Percentiles rank a stretch among this genome's conserved stretches.
Evolutionary conservation across 2,113 vertebrate genomes (phyloP).

Genomic region (Megaceryle maxima): DNA sequence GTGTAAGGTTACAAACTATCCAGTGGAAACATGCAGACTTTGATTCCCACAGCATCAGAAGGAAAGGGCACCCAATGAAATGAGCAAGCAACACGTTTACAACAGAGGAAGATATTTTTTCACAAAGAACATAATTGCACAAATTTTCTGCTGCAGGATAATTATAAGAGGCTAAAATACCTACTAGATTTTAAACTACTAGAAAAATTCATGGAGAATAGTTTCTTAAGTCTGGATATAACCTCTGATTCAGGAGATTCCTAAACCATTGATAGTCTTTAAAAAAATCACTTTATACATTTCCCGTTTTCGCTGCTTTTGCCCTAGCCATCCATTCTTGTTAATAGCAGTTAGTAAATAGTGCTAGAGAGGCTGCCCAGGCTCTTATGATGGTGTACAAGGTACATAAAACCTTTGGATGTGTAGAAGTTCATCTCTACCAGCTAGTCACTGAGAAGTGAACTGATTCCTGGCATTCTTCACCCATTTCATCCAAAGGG

Average conservation of each 20-base stretch:
- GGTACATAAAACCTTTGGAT: background rate
- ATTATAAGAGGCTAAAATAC: background rate
- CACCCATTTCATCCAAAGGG: background rate
- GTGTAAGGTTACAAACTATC: background rate
- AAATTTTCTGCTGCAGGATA: background rate
- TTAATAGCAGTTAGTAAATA: background rate
- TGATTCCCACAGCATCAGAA: background rate
- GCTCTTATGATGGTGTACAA: background rate
- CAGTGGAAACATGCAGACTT: background rate
- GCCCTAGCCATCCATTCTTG: background rate
- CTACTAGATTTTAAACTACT: background rate
- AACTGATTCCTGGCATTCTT: background rate
- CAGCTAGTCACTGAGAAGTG: background rate
- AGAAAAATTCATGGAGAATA: background rate
- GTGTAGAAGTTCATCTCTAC: background rate
- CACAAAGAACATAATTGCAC: background rate
- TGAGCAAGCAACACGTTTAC: background rate
- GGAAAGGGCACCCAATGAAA: background rate
- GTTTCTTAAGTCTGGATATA: background rate
- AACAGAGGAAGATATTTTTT: background rate
- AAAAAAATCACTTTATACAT: background rate
- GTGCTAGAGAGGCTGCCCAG: background rate
- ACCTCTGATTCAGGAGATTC: constrained; percentile 20
- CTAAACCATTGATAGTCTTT: background rate
- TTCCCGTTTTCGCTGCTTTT: background rate